phyloP scores from a whole-genome alignment of 2,113 vertebrate genomes.

The Semnopithecus entellus region DNA sequence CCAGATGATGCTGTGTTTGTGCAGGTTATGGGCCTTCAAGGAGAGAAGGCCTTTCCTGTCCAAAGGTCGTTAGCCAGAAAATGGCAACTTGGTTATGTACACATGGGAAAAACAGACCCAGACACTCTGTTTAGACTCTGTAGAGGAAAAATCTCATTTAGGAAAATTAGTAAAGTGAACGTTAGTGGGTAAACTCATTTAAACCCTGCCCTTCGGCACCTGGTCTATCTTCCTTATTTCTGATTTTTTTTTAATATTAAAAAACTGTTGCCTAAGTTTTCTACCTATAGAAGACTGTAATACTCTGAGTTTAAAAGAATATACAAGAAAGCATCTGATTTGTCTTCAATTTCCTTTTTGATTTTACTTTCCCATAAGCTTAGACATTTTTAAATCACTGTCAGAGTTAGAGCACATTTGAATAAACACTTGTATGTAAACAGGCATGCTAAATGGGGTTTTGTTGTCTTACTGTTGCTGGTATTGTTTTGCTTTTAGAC shows the following conservation, averaged over 20 bases:
- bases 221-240: background rate
- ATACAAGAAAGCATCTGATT: background rate
- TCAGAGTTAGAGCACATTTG: background rate
- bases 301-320: background rate
- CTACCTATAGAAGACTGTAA: background rate
- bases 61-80: slow-evolving; percentile 2
- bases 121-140: background rate
- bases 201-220: background rate
- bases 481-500: background rate
- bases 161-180: slow-evolving; percentile 11
- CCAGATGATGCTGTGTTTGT: background rate
- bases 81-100: background rate
- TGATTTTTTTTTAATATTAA: background rate
- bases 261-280: background rate
- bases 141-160: background rate
- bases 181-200: background rate
- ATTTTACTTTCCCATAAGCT: background rate
- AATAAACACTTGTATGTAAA: background rate
- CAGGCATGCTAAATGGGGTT: background rate
- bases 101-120: background rate
- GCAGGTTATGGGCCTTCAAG: background rate
- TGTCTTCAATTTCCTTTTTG: background rate
- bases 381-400: background rate
- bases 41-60: background rate
- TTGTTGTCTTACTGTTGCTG: background rate